Evolutionary conservation across 2,888 invertebrate species (phyloP).

Genomic region (Mythimna ferrago): DNA sequence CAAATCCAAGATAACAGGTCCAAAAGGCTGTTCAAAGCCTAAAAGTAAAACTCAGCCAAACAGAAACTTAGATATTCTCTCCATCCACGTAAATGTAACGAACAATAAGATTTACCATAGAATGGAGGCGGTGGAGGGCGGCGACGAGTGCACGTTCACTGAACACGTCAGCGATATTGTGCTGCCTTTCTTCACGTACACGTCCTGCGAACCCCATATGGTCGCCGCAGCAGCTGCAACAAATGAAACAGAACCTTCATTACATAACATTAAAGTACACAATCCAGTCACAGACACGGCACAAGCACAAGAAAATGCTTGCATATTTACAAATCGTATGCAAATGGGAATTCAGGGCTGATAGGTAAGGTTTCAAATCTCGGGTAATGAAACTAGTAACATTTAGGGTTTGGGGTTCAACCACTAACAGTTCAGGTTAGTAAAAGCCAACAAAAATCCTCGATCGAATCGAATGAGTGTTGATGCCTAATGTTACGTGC

Average conservation of each 20-base stretch:
- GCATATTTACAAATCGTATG: constrained; percentile 67
- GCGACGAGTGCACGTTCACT: constrained; percentile 96
- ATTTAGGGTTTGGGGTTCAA: constrained; percentile 24
- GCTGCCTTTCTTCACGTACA: constrained; percentile 97
- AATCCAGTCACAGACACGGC: constrained; percentile 10
- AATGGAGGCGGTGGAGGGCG: constrained; percentile 93
- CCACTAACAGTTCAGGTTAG: constrained; percentile 10
- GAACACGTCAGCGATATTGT: constrained; percentile 97
- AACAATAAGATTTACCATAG: constrained; percentile 90
- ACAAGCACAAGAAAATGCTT: constrained; percentile 56
- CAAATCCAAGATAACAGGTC: neutral
- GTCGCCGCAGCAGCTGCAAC: constrained; percentile 96
- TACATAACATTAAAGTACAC: constrained; percentile 39
- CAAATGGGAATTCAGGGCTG: constrained; percentile 57
- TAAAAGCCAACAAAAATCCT: constrained; percentile 13
- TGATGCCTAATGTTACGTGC: constrained; percentile 17
- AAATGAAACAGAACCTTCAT: constrained; percentile 73
- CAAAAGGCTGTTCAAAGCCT: constrained; percentile 6
- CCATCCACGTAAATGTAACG: constrained; percentile 34
- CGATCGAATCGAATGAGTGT: constrained; percentile 14
- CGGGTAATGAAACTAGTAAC: constrained; percentile 53
- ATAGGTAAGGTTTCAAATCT: constrained; percentile 51
- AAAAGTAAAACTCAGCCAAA: constrained; percentile 24
- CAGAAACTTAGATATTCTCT: constrained; percentile 36
- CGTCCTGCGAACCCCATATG: constrained; percentile 96